Evolutionary conservation across 1,140 invertebrate genomes (phyloP).

Genomic region (Lamellibrachia luymesi): DNA sequence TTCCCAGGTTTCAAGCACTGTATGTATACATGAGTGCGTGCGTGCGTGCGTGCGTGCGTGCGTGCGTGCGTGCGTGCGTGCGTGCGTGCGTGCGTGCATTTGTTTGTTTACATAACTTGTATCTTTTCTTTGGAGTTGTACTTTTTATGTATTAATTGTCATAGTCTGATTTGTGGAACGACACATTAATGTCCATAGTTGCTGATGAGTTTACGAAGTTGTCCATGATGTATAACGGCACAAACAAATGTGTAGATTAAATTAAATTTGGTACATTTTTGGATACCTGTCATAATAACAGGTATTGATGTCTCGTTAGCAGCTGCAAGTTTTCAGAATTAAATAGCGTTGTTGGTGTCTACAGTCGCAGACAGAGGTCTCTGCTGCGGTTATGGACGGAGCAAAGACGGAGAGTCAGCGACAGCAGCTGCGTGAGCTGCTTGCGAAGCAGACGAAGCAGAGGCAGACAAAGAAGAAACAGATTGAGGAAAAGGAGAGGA

Average conservation of each 20-base stretch:
- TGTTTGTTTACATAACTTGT: neutral
- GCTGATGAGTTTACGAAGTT: too few relatives aligned
- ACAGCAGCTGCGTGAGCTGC: constrained; percentile 75
- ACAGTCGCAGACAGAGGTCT: neutral
- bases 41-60: constrained; percentile 7
- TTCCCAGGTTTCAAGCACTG: too few relatives aligned
- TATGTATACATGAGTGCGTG: neutral
- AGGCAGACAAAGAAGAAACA: constrained; percentile 65
- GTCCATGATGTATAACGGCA: too few relatives aligned
- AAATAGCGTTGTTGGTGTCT: neutral
- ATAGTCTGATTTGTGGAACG: too few relatives aligned
- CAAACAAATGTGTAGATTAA: too few relatives aligned
- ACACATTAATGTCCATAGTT: too few relatives aligned
- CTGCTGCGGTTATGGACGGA: neutral
- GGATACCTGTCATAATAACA: too few relatives aligned
- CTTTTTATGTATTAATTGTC: too few relatives aligned
- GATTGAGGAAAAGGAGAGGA: constrained; percentile 26
- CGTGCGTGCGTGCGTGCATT: neutral
- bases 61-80: neutral
- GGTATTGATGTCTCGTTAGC: neutral
- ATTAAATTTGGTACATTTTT: too few relatives aligned
- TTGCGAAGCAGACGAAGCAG: constrained; percentile 62
- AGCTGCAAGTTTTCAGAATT: neutral
- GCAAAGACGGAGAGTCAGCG: constrained; percentile 61
- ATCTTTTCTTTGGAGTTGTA: too few relatives aligned